Evolutionary conservation across 1,140 invertebrate species (phyloP), one percentile per base, ranked within the genome.

Genomic region (Chlorops oryzae): DNA sequence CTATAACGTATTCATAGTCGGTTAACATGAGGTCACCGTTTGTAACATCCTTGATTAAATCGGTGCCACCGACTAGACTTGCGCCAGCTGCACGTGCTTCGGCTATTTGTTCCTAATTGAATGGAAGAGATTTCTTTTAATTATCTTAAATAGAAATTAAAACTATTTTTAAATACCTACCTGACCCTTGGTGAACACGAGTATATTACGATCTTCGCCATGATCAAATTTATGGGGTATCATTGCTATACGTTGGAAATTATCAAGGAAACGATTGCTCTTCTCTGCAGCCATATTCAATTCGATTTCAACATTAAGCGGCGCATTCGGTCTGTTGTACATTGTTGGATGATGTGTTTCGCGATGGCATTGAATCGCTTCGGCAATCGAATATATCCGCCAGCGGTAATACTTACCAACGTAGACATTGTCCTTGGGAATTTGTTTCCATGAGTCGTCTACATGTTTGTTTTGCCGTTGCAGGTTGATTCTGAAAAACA

Each of bases 291-390:
- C 74, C 81, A 90, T 83, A 63, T 90, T 80, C 1, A 91, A 61
- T 69, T 90, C 87, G 51, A 90, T 73, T 25, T 74, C 74, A 23
- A 83, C 80, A 54, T 75, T 78, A 1, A 92, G 56, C 17, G 78
- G 59, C 10, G 85, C 79, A 70, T 83, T 75, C 2, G 85, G 83
- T 35, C 73, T 62, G 74, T 91, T 85, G 50, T 81, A 84, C 71
- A 90, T 81, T 27, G 82, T 81, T 0, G 86, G 84, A 66, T 90
- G 82, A 68, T 89, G 84, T 1, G 79, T 82, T 73, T 92, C 86
- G 41, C 83, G 77, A 61, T 88, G 83, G 57, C 75, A 79, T 47
- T 81, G 63, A 6, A 92, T 73, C n/a, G 87, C 87, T 62, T 90
- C 86, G 25, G 73, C 72, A 13, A 89, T 79, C 3, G 78, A 69